phyloP scores from a whole-genome alignment of 2,888 invertebrate genomes.

The Dione vanillae region DNA sequence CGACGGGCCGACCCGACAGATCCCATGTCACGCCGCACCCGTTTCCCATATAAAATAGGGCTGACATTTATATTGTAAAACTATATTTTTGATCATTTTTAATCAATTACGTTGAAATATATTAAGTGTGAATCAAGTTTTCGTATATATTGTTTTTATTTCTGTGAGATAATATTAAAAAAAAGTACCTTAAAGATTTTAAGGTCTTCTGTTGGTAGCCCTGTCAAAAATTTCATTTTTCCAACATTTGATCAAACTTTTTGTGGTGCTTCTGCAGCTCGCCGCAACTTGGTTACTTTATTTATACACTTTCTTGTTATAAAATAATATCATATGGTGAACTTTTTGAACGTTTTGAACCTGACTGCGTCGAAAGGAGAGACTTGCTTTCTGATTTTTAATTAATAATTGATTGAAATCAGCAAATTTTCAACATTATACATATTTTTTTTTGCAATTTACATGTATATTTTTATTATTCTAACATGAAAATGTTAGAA shows the following conservation, averaged over 20 bases:
- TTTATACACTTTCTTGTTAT: slow-evolving; percentile 9
- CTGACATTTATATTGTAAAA: slow-evolving; percentile 16
- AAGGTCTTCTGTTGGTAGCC: background rate
- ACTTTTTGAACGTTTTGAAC: background rate
- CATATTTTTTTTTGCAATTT: no score
- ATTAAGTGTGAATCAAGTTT: background rate
- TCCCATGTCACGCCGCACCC: slow-evolving; percentile 35
- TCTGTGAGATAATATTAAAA: background rate
- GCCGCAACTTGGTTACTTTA: slow-evolving; percentile 3
- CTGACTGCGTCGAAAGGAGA: no score
- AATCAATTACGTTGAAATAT: background rate
- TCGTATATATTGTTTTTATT: background rate
- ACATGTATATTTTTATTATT: no score
- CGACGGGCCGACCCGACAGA: slow-evolving; percentile 37
- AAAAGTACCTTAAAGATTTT: background rate
- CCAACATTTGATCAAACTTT: slow-evolving; percentile 30
- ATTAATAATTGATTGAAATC: no score
- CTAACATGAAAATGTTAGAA: no score
- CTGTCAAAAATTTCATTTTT: slow-evolving; percentile 26
- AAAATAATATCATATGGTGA: background rate
- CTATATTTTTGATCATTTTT: background rate
- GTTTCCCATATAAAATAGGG: slow-evolving; percentile 26
- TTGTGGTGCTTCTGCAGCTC: slow-evolving; percentile 27
- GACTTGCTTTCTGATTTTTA: no score
- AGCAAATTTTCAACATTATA: no score